A percentile compares a stretch with the other conserved stretches of the same genome.
These are phyloP conservation scores for Meleagris gallopavo DNA, from an alignment of 2,113 vertebrate species.

Conservation along the genomic window DNA sequence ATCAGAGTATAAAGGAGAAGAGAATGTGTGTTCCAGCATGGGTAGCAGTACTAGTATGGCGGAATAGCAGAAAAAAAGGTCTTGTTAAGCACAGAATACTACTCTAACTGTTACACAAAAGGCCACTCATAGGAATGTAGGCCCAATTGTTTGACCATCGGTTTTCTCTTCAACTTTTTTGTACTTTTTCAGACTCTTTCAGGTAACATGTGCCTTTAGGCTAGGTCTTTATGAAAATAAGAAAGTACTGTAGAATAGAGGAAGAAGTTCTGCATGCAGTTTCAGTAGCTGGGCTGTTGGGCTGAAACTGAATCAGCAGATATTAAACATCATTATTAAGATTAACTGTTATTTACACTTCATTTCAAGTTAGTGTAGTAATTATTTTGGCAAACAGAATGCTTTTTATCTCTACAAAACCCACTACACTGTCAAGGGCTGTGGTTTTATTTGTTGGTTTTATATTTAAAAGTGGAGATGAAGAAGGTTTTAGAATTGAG, in stretches of 20 bases:
- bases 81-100: background rate
- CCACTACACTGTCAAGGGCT: rapidly evolving
- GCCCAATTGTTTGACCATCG: background rate
- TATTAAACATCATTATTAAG: background rate
- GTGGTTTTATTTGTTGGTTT: background rate
- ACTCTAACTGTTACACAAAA: background rate
- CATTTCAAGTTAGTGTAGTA: background rate
- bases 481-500: background rate
- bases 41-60: background rate
- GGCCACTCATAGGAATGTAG: background rate
- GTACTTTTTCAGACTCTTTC: background rate
- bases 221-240: background rate
- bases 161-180: background rate
- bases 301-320: background rate
- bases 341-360: background rate
- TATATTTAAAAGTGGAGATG: background rate
- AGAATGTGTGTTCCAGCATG: background rate
- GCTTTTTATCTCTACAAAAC: background rate
- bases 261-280: background rate
- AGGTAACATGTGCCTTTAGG: background rate
- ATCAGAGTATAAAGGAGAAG: background rate
- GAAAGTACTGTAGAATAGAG: background rate
- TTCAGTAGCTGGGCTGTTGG: background rate
- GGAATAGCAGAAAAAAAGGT: background rate
- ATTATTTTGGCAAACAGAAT: background rate